Base-by-base conservation (phyloP, 2,888 invertebrate genomes). In the Tipula unca region DNA sequence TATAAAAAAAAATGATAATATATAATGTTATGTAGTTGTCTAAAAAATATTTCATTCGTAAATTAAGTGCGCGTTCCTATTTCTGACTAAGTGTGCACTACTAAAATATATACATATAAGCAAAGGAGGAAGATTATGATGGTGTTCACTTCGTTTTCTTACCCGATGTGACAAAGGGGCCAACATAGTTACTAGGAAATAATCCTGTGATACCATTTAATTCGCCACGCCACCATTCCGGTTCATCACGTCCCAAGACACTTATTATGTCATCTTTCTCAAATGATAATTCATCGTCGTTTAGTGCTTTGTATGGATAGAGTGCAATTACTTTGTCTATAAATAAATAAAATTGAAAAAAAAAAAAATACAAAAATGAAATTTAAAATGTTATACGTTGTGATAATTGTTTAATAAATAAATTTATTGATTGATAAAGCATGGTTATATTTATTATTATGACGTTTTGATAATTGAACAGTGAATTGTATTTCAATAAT, bases 171-270 rank as follows among this genome's bases (percentile, higher is more conserved):
- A 91, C 91, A 88, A 95, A 92, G 86, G 95, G 94, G 87, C 95
- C 93, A 86, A 99, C 98, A 90, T 99, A 99, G 92, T 98, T 99
- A 91, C 98, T 97, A 17, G 99, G 99, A 90, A 99, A 99, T 85
- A 99, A 93, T 6, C 99, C 99, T 0, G 95, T 95, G 88, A 95
- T 93, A 1, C 97, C 97, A 87, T 97, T 96, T 69, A 97, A 92
- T 92, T 98, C 97, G 85, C 99, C 99, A 90, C 96, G 95, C 98
- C 98, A 99, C 99, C 99, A 99, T 85, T 97, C 96, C n/a, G 96
- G 95, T 89, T 98, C 98, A 88, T 98, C 98, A 86, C 97, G 94
- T 85, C 96, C 96, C 2, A 98, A 93, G 83, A 98, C 95, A 13
- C 95, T 95, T 85, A 98, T 97, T 85, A 97, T 96, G 89, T 97